phyloP scores from a whole-genome alignment of 2,888 invertebrate species.

The Folsomia candida region DNA sequence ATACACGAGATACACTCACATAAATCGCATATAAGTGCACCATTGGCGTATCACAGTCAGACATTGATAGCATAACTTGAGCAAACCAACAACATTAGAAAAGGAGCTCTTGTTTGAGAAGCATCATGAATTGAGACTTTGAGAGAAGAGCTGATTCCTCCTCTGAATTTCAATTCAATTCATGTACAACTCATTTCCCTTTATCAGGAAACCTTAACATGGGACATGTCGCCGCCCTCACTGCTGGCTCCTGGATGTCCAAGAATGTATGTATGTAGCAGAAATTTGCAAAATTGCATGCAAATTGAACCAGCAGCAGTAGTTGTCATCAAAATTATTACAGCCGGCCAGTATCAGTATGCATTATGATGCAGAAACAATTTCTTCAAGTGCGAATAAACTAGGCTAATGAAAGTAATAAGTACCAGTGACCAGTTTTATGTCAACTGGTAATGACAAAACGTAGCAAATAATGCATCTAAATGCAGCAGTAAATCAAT shows the following conservation, averaged over 20 bases:
- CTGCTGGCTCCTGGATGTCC: too few species aligned
- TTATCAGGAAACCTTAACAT: neutral
- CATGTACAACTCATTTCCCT: neutral
- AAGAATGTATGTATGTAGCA: too few species aligned
- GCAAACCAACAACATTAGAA: neutral
- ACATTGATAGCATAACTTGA: neutral
- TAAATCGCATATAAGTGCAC: constrained; percentile 1
- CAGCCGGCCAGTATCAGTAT: too few species aligned
- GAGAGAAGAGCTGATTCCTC: neutral
- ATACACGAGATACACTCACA: neutral
- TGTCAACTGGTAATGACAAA: neutral
- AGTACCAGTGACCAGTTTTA: neutral
- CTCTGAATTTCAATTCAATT: constrained; percentile 2
- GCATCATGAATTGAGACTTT: neutral
- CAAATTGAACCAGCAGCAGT: too few species aligned
- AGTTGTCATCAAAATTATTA: too few species aligned
- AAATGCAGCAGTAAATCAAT: constrained; percentile 1
- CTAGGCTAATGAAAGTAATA: neutral
- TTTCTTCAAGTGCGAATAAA: too few species aligned
- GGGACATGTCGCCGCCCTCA: neutral
- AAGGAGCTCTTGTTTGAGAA: neutral
- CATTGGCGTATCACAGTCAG: neutral
- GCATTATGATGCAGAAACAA: too few species aligned
- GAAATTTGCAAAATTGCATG: too few species aligned
- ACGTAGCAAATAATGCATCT: neutral